Evolutionary conservation across 1,140 invertebrate species (phyloP), one percentile per base, ranked within the genome.

Genomic region (Aradophagus sp.): DNA sequence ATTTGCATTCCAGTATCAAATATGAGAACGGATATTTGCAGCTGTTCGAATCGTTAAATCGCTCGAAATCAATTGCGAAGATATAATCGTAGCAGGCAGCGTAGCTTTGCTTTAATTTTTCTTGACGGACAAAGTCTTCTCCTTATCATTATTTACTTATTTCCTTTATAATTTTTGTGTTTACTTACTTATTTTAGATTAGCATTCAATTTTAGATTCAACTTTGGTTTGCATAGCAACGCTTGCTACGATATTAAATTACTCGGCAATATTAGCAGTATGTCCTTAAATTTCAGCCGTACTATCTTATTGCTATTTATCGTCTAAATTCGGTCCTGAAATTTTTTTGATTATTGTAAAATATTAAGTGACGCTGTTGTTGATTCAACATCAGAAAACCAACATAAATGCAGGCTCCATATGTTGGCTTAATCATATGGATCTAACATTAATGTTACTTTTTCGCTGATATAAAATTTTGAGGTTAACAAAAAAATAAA

Each of bases 61-160:
- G 23, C 34, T 13, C 12, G 2, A 31, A 38, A 7, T 11, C 29
- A 23, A 8, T 36, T 5, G 12, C 32, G 56, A 13, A 27, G 31
- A 52, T 52, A 44, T 44, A 61, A 41, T 7, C 17, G 29, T 17
- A 13, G 27, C 35, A 12, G 34, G 41, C 34, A 47, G 39, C 19
- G 8, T 8, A 29, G 32, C 34, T 59, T 47, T 48, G 27, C 42
- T 59, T 48, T 59, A 48, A 59, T 59, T 44, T 48, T 59, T 59
- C 34, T 13, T 36, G 44, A 26, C 35, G 11, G 48, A n/a, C 12
- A 12, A 44, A 56, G 41, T 31, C 31, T 5, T 4, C 23, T 55
- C 29, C 15, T 42, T 45, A 58, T 58, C 11, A 58, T 45, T 34
- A 17, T 27, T 58, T 15, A 38, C 19, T 35, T 23, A 38, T 45